Base-by-base conservation (phyloP, 2,113 vertebrate genomes). In the Leptobrachium leishanense region DNA sequence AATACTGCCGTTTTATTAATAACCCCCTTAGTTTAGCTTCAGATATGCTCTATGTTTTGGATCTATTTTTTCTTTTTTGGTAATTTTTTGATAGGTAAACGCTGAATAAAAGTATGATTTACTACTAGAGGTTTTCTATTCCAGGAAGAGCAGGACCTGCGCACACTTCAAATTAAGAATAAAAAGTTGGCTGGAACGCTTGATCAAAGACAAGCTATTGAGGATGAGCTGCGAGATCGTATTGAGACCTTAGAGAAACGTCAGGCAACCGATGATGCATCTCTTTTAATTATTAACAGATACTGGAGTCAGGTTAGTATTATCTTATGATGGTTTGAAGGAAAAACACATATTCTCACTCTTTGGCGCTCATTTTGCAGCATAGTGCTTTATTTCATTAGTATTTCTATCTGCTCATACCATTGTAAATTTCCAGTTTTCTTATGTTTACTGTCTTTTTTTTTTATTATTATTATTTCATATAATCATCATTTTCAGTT, bases 241-340 rank as follows among this genome's bases (percentile, higher is more conserved):
- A 96, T 97, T 6, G 98, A 99, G 82, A 93, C 96, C 72, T 88
- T 99, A 66, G 97, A 99, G 89, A 95, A 95, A 4, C 92, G 97
- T 0, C 98, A 99, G 88, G 97, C 96, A 44, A 99, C 98, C 0
- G 97, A 99, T 12, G 97, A 99, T 63, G 98, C 97, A 54, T 98
- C 97, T 11, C 85, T 99, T 8, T 87, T 99, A 46, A 99, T 98
- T 69, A 93, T 99, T 65, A 99, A 99, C 79, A 92, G 97, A 73
- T 98, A 98, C 87, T 98, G 97, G 97, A 98, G 95, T 85, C 97
- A 99, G 94, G 97, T 98, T 76, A 75, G 77, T 13, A 0, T 1
- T 7, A 2, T 0, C 1, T 69, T 13, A 31, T 31, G 20, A 31
- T 31, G 20, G 20, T 31, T 31, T 31, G 20, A 31, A 31, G 20